phyloP scores from a whole-genome alignment of 2,888 invertebrate species.

The Napeogenes sylphis region DNA sequence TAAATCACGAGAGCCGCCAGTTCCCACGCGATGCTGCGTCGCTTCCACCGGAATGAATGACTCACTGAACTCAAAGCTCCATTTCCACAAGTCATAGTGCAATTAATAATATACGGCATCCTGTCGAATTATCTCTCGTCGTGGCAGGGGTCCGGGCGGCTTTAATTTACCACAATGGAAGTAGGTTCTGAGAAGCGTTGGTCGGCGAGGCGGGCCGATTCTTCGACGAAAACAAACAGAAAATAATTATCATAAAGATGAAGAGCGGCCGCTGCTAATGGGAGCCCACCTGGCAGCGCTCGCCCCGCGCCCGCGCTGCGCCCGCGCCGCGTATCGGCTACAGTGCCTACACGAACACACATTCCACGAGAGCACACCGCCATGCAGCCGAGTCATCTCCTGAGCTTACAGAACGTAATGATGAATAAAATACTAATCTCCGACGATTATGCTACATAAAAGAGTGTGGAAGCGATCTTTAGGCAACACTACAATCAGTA shows the following conservation, averaged over 20 bases:
- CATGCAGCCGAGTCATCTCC: slow-evolving; percentile 39
- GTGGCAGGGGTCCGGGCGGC: slow-evolving; percentile 77
- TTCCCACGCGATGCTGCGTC: slow-evolving; percentile 68
- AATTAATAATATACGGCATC: slow-evolving; percentile 79
- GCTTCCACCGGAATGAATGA: slow-evolving; percentile 70
- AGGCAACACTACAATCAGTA: too few species aligned
- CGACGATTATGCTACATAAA: slow-evolving; percentile 30
- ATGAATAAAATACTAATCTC: slow-evolving; percentile 24
- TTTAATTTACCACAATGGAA: slow-evolving; percentile 78
- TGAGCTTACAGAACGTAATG: neutral
- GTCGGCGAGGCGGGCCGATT: slow-evolving; percentile 72
- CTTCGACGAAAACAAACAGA: slow-evolving; percentile 77
- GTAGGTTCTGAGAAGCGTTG: slow-evolving; percentile 74
- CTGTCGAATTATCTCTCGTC: slow-evolving; percentile 77
- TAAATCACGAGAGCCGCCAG: slow-evolving; percentile 57
- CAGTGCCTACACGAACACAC: slow-evolving; percentile 29
- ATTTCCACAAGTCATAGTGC: slow-evolving; percentile 79
- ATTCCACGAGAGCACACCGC: slow-evolving; percentile 37
- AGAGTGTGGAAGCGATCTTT: slow-evolving; percentile 15
- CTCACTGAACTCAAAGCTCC: slow-evolving; percentile 73
- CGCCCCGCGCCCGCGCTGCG: slow-evolving; percentile 33
- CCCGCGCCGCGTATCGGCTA: slow-evolving; percentile 24
- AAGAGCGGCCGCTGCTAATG: slow-evolving; percentile 77
- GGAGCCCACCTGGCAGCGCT: slow-evolving; percentile 72
- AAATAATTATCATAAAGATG: slow-evolving; percentile 79